Base-by-base conservation (phyloP, 2,797 vertebrate species). In the Sylvia borin region DNA sequence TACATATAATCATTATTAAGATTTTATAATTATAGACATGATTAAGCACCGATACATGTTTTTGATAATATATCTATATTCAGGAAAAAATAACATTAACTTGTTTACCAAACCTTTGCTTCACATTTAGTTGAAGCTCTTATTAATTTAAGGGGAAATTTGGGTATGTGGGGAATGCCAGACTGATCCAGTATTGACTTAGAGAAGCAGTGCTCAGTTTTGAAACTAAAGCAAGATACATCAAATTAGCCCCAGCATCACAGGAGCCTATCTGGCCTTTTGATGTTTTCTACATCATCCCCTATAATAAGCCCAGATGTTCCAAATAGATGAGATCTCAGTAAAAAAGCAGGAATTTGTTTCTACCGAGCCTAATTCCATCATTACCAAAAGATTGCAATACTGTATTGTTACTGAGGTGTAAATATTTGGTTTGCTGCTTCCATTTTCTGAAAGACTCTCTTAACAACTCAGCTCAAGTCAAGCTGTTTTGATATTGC, bases 21-120 rank as follows among this genome's bases (percentile, higher is more conserved):
- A 84, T 95, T 96, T 95, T 92, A 80, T 96, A 95, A 96, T 97
- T 93, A 85, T 54, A 51, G 77, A 60, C 42, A 66, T n/a, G 15
- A 45, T 91, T 93, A 94, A 95, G 61, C 47, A 96, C 61, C 85
- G 65, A 71, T 79, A 40, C 15, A 61, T 36, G 3, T 7, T 93
- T 95, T 43, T 80, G 29, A n/a, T 87, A 77, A 77, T 55, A 29
- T 78, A 64, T 68, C 32, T 76, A 3, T 70, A 40, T 34, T 85
- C 16, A 31, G 29, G 32, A 80, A 18, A 71, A 68, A 78, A 75
- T 54, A 62, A 15, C 16, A 31, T 82, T 73, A 36, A 13, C 50
- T 72, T 91, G n/a, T 91, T 90, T 87, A 31, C 66, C 70, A 95
- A 88, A 91, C 42, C 21, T 79, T 93, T 92, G 71, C 81, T 77